Conservation (phyloP, 2,888 invertebrate genomes). For the Odontocolon sp. region DNA sequence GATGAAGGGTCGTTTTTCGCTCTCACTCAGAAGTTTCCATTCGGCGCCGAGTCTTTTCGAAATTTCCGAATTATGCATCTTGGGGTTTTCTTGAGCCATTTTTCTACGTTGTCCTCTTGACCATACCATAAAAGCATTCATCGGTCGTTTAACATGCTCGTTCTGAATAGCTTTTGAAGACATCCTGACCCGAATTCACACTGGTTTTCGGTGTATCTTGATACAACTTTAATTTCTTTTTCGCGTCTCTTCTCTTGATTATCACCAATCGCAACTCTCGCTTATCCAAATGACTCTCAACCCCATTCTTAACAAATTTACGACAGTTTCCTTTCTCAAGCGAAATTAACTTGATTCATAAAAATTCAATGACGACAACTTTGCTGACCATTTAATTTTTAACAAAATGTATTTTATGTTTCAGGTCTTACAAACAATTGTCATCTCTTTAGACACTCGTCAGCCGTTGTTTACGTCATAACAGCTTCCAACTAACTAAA, state of each 20-base stretch:
- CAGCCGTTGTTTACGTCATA: too few relatives aligned
- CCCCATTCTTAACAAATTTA: not conserved
- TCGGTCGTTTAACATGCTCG: constrained; percentile 95
- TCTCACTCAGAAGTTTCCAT: constrained; percentile 93
- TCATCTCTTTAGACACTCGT: too few relatives aligned
- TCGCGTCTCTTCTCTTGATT: too few relatives aligned
- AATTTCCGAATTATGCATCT: constrained; percentile 97
- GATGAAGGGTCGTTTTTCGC: constrained; percentile 94
- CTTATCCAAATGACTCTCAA: not conserved
- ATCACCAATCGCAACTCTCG: not conserved
- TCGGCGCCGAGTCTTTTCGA: constrained; percentile 93
- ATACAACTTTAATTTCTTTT: not conserved
- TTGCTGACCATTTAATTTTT: not conserved
- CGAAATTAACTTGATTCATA: not conserved
- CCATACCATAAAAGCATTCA: constrained; percentile 98
- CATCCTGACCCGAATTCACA: constrained; percentile 66
- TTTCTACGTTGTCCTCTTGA: constrained; percentile 93
- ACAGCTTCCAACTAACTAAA: too few relatives aligned
- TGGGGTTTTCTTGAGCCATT: constrained; percentile 96
- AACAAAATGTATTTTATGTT: not conserved
- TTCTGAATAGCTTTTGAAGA: constrained; percentile 81
- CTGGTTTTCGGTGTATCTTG: not conserved
- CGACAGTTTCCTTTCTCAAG: not conserved
- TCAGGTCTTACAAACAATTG: not conserved
- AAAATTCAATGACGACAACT: not conserved